Evolutionary conservation across 2,888 invertebrate genomes (phyloP).

Genomic region (Drosophila aldrichi): DNA sequence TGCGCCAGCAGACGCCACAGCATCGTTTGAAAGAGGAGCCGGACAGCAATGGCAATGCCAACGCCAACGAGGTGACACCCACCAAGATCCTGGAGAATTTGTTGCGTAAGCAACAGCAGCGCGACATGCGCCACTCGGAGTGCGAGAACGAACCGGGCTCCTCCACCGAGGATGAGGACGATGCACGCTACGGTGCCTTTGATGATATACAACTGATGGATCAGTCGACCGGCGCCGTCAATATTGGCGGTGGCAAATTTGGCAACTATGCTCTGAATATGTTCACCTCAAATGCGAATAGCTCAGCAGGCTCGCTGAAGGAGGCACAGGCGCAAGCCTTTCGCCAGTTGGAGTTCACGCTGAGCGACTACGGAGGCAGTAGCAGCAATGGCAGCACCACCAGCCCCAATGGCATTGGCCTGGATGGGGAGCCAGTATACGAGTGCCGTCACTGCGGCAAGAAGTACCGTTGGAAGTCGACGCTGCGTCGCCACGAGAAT

Average conservation of each 20-base stretch:
- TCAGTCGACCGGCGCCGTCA: constrained; percentile 47
- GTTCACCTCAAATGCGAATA: constrained; percentile 46
- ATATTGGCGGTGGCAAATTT: constrained; percentile 35
- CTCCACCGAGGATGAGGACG: constrained; percentile 82
- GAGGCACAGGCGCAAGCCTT: constrained; percentile 82
- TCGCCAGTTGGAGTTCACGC: constrained; percentile 82
- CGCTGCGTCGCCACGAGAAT: constrained; percentile 92
- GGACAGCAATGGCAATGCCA: constrained; percentile 4
- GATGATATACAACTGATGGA: constrained; percentile 85
- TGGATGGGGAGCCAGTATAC: constrained; percentile 86
- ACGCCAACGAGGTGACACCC: constrained; percentile 45
- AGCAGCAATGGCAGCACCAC: constrained; percentile 68
- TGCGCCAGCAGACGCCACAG: constrained; percentile 66
- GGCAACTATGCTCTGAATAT: constrained; percentile 55
- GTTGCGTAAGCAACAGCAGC: constrained; percentile 73
- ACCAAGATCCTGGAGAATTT: constrained; percentile 79
- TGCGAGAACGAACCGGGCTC: constrained; percentile 75
- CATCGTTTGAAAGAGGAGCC: constrained; percentile 44
- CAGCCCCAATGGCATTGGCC: constrained; percentile 88
- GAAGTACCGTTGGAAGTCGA: constrained; percentile 94
- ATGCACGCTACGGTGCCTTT: constrained; percentile 83
- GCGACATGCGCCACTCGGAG: constrained; percentile 64
- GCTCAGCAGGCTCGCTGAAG: constrained; percentile 48
- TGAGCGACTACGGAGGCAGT: constrained; percentile 79
- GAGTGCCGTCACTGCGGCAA: constrained; percentile 94